These are phyloP conservation scores for Amphipyra tragopoginis DNA, from an alignment of 2,888 invertebrate species.

Conservation along the genomic window DNA sequence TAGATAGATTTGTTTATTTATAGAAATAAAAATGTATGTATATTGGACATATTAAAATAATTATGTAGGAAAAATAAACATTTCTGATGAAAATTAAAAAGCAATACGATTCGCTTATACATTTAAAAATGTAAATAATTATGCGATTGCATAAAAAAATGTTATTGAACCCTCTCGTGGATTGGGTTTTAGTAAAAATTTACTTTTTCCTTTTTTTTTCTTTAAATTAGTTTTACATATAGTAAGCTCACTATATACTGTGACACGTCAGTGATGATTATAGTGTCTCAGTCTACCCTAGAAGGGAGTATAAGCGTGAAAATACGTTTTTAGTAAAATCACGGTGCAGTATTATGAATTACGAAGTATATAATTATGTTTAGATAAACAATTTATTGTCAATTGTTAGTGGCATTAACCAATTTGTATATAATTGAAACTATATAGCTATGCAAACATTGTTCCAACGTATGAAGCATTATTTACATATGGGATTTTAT, in stretches of 20 bases:
- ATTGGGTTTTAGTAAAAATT: conserved; percentile 65
- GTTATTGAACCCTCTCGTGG: conserved; percentile 67
- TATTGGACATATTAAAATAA: conserved; percentile 56
- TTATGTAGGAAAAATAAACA: conserved; percentile 3
- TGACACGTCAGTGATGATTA: neutral
- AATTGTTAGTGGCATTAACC: conserved; percentile 74
- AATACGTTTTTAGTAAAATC: conserved; percentile 40
- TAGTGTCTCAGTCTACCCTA: conserved; percentile 13
- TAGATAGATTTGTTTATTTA: conserved; percentile 55
- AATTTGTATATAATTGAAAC: conserved; percentile 61
- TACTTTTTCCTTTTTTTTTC: conserved; percentile 4
- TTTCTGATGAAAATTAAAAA: conserved; percentile 64
- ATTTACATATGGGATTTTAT: conserved; percentile 31
- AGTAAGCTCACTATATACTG: conserved; percentile 5
- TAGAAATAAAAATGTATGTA: conserved; percentile 59
- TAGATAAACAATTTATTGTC: conserved; percentile 71
- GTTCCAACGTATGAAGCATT: conserved; percentile 45
- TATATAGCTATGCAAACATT: conserved; percentile 49
- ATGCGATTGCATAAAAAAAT: conserved; percentile 64
- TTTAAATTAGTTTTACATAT: conserved; percentile 15
- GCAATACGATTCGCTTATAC: conserved; percentile 83
- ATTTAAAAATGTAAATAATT: conserved; percentile 68
- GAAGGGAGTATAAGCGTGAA: conserved; percentile 23
- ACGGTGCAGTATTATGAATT: conserved; percentile 66
- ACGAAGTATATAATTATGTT: conserved; percentile 43